phyloP scores from a whole-genome alignment of 2,113 vertebrate species.

The Leptobrachium leishanense region DNA sequence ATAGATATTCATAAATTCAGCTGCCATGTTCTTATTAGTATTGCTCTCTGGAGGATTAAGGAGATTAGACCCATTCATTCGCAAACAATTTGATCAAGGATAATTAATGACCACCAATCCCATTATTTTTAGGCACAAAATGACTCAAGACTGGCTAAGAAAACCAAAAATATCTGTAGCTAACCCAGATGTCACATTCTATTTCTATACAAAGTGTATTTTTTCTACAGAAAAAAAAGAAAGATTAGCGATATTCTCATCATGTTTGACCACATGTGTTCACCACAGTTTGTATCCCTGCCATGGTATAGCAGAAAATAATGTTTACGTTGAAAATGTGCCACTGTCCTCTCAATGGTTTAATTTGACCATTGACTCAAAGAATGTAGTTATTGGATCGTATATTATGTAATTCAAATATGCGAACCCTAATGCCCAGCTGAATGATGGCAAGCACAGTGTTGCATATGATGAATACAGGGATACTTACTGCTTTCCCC shows the following conservation, averaged over 20 bases:
- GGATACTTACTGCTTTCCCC: background rate
- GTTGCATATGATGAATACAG: background rate
- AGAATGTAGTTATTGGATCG: too few species aligned
- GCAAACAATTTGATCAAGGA: too few species aligned
- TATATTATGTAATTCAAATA: background rate
- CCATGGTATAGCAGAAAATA: background rate
- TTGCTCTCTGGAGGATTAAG: too few species aligned
- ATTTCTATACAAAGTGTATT: constrained; percentile 47
- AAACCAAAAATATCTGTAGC: constrained; percentile 28
- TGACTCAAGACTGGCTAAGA: background rate
- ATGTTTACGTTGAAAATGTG: constrained; percentile 18
- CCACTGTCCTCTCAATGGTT: background rate
- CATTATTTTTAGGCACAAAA: background rate
- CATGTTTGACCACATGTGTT: background rate
- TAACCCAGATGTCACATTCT: constrained; percentile 24
- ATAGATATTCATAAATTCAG: too few species aligned
- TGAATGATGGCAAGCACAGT: background rate
- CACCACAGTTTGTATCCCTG: background rate
- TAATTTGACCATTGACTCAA: too few species aligned
- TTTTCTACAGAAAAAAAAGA: constrained; percentile 27
- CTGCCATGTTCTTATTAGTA: too few species aligned
- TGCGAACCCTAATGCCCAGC: background rate
- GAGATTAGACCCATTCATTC: too few species aligned
- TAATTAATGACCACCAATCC: too few species aligned
- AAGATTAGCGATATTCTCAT: background rate